These are phyloP conservation scores for Diuraphis noxia DNA, from an alignment of 1,140 invertebrate genomes.

Conservation along the genomic window DNA sequence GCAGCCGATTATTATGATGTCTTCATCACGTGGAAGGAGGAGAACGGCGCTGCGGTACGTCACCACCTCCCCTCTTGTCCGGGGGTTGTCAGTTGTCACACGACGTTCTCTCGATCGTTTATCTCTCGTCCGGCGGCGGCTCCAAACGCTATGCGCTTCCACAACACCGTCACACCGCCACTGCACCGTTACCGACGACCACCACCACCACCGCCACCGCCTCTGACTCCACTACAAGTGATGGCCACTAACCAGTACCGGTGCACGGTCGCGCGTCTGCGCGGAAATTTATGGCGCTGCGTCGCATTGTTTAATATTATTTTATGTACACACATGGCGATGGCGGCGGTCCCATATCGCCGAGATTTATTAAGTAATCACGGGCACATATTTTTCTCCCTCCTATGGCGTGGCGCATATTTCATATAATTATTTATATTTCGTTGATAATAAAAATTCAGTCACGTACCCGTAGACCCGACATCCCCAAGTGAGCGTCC, in stretches of 20 bases:
- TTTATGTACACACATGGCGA: background rate
- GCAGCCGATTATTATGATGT: background rate
- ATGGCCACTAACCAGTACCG: background rate
- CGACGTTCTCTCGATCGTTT: background rate
- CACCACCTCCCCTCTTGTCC: background rate
- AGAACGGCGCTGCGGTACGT: background rate
- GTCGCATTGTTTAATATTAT: background rate
- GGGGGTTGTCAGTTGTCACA: background rate
- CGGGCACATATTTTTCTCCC: constrained; percentile 10
- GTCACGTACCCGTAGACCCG: constrained; percentile 41
- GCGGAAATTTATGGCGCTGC: background rate
- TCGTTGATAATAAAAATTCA: constrained; percentile 35
- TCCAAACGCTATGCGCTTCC: constrained; percentile 2
- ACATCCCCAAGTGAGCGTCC: background rate
- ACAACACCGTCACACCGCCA: background rate
- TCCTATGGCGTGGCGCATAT: background rate
- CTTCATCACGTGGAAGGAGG: background rate
- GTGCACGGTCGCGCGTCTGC: background rate
- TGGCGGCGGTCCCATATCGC: background rate
- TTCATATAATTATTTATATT: background rate
- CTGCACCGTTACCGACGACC: background rate
- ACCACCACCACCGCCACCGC: background rate
- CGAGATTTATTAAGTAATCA: constrained; percentile 46
- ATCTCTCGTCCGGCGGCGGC: background rate
- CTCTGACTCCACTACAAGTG: background rate